Conservation (phyloP, 1,140 invertebrate species). For the Pteromalus puparum region DNA sequence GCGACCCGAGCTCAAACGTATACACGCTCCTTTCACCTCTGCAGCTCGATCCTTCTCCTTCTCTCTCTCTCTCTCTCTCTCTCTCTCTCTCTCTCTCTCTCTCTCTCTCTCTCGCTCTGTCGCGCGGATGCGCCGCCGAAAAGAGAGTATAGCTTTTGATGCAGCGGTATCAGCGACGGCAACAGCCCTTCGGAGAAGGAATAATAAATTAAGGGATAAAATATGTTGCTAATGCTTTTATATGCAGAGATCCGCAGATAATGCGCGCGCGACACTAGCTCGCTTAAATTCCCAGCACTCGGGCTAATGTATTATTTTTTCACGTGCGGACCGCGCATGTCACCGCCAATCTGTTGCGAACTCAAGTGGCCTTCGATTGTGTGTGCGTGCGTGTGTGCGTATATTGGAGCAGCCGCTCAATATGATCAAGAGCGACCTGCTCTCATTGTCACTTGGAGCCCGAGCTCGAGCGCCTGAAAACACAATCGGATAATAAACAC, state of each 20-base stretch:
- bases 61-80: not conserved
- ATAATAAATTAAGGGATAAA: conserved; percentile 75
- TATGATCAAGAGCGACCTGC: not conserved
- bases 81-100: not conserved
- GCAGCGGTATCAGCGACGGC: not conserved
- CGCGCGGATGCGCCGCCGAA: not conserved
- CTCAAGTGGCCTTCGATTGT: conserved; percentile 51
- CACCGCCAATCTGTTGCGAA: not conserved
- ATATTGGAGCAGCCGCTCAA: not conserved
- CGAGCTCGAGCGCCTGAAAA: not conserved
- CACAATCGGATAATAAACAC: conserved; percentile 36
- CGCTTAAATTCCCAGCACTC: too few relatives aligned
- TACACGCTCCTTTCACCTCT: conserved; percentile 46
- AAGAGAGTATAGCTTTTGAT: not conserved
- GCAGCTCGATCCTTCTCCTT: conserved; percentile 51
- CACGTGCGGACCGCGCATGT: conserved; percentile 19
- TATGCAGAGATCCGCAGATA: conserved; percentile 58
- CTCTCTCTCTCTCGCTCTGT: not conserved
- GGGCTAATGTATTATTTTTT: conserved; percentile 58
- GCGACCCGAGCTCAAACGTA: conserved; percentile 43
- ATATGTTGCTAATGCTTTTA: conserved; percentile 72
- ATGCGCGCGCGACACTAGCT: conserved; percentile 48
- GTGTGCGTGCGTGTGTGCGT: not conserved
- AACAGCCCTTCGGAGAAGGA: conserved; percentile 60
- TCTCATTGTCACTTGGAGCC: not conserved